A percentile compares a stretch with the other conserved stretches of the same genome.
Evolutionary conservation across 2,797 vertebrate genomes (phyloP).

Genomic region (Momotus momota): DNA sequence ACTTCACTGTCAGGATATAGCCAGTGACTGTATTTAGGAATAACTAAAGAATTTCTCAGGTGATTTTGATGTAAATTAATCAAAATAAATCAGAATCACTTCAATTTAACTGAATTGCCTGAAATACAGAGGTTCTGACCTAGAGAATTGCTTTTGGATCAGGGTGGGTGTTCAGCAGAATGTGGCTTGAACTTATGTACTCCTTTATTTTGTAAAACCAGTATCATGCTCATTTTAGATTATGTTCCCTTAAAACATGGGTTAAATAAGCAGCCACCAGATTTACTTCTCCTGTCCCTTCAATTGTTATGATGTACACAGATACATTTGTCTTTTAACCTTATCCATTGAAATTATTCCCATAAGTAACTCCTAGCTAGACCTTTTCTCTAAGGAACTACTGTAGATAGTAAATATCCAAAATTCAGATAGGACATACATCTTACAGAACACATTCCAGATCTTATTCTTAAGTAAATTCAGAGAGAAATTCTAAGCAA

Average conservation of each 20-base stretch:
- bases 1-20: constrained; percentile 7
- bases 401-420: neutral
- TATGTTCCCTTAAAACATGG: neutral
- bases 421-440: neutral
- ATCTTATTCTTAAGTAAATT: neutral
- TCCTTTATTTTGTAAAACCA: neutral
- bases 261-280: neutral
- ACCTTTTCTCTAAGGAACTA: neutral
- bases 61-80: neutral
- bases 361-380: neutral
- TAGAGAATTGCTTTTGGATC: neutral
- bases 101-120: neutral
- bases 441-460: neutral
- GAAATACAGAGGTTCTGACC: neutral
- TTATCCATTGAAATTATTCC: neutral
- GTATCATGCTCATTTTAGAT: neutral
- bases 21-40: neutral
- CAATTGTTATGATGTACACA: neutral
- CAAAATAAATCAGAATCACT: neutral
- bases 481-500: neutral
- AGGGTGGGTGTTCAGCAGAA: neutral
- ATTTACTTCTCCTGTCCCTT: neutral
- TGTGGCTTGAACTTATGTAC: neutral
- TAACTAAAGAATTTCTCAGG: neutral
- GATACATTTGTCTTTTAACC: neutral